A percentile compares a stretch with the other conserved stretches of the same genome.
phyloP scores from a whole-genome alignment of 2,113 vertebrate genomes.

The Fukomys damarensis region DNA sequence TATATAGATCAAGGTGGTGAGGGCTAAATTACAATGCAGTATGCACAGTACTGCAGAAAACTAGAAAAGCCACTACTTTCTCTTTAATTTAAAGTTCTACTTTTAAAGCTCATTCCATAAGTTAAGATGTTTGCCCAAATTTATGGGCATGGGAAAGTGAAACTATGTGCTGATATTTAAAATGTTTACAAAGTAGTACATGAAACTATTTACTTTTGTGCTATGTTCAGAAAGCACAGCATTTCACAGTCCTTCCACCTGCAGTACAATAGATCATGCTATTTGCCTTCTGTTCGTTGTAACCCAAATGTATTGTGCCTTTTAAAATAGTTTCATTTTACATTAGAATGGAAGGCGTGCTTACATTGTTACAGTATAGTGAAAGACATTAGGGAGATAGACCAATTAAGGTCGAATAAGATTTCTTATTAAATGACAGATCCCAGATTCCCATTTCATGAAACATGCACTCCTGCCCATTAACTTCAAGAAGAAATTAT shows the following conservation, averaged over 20 bases:
- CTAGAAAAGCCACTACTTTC: slow-evolving; percentile 8
- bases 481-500: slow-evolving; percentile 77
- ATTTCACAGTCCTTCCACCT: slow-evolving; percentile 60
- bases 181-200: slow-evolving; percentile 46
- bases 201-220: slow-evolving; percentile 46
- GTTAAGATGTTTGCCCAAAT: slow-evolving; percentile 44
- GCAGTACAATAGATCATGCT: slow-evolving; percentile 36
- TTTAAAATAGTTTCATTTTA: slow-evolving; percentile 68
- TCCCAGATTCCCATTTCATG: slow-evolving; percentile 72
- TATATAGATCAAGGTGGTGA: neutral
- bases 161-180: slow-evolving; percentile 50
- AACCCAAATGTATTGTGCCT: slow-evolving; percentile 32
- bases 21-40: neutral
- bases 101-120: slow-evolving; percentile 29
- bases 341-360: slow-evolving; percentile 20
- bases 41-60: neutral
- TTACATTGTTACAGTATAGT: neutral
- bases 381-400: slow-evolving; percentile 64
- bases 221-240: slow-evolving; percentile 5
- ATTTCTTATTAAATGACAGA: slow-evolving; percentile 71
- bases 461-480: slow-evolving; percentile 71
- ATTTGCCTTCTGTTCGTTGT: slow-evolving; percentile 28
- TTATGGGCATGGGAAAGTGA: neutral
- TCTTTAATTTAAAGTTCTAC: slow-evolving; percentile 35
- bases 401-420: slow-evolving; percentile 72